Evolutionary conservation across 2,888 invertebrate genomes (phyloP), one percentile per base, ranked within the genome.

Genomic region (Isoperla grammatica): DNA sequence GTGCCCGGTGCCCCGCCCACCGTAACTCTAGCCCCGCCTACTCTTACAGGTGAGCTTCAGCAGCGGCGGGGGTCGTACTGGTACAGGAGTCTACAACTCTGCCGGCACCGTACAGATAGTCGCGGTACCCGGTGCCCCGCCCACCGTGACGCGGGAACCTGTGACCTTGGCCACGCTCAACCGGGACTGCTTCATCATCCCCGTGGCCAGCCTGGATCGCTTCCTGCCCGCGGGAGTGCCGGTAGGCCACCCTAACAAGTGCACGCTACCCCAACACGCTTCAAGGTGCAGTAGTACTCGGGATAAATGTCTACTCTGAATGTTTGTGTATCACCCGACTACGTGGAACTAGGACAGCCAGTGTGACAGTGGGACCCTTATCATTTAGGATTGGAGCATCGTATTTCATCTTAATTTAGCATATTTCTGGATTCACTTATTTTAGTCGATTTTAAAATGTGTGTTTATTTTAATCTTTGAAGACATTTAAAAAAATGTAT

Each of bases 131-230:
- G 45, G 45, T n/a, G 20, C 57, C 2, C 65, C 67, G 60, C 59
- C 68, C 20, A 70, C 72, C 59, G 72, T 72, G 59, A 69, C 72
- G 58, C 71, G 70, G 59, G 87, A 87, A 72, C 87, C 88, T 42
- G 85, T 87, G 62, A 88, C 90, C 3, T 78, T 93, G 68, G 86
- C 90, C 53, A 88, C 88, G 53, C 79, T 92, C 69, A 90, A 92
- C 76, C 82, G 88, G 70, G 94, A 94, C 78, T 94, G 93, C 76
- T 94, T 94, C 77, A 93, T 94, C 73, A 93, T 94, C 74, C 94
- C 94, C 6, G 88, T 92, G 54, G 90, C 92, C 69, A 90, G 90
- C 72, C 80, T 93, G 68, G 88, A 89, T 73, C 81, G 92, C 68
- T 94, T 94, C 77, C 80, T 94, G 69, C 94, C 93, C 64, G 91